Base-by-base conservation (phyloP, 2,888 invertebrate genomes). In the Bruchidius siliquastri region DNA sequence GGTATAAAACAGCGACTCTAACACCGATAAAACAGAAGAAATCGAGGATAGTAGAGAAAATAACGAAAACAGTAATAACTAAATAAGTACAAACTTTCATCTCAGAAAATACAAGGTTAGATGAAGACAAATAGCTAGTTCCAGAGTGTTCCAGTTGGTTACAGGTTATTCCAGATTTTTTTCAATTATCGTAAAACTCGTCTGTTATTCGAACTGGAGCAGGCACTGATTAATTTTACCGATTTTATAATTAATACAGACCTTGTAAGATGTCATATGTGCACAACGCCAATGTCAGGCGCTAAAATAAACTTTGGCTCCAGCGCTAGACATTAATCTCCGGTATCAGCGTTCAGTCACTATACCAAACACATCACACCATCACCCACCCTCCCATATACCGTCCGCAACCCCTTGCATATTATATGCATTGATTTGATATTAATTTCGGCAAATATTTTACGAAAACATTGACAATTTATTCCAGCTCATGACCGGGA, bases 401-500 rank as follows among this genome's bases (percentile, higher is more conserved):
- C 74, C 71, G 74, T 73, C 76, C 78, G 78, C 78, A 79, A 77
- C 77, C 79, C 79, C 80, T 80, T 76, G 78, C 79, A 77, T 78
- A 78, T 74, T 77, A 74, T 79, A 81, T 80, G 81, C 82, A 82
- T 80, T 83, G 83, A 83, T 83, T 82, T 80, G 82, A 82, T 82
- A 83, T 83, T 83, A 83, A 83, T 83, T 83, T 83, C 49, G 82
- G 83, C 83, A 83, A 83, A 83, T 83, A 83, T 83, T 83, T 83
- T 83, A 83, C 82, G 83, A 83, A 83, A 83, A 83, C 83, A 83
- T 82, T 82, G 83, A 83, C 83, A 83, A 83, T 83, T 83, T 83
- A 83, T 83, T 83, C 83, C 82, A 77, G 82, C 83, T 83, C 83
- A 83, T 82, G 83, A 79, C 82, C 77, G 79, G 80, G 81, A 71